Evolutionary conservation across 2,113 vertebrate genomes (phyloP).

Genomic region (Phycodurus eques): DNA sequence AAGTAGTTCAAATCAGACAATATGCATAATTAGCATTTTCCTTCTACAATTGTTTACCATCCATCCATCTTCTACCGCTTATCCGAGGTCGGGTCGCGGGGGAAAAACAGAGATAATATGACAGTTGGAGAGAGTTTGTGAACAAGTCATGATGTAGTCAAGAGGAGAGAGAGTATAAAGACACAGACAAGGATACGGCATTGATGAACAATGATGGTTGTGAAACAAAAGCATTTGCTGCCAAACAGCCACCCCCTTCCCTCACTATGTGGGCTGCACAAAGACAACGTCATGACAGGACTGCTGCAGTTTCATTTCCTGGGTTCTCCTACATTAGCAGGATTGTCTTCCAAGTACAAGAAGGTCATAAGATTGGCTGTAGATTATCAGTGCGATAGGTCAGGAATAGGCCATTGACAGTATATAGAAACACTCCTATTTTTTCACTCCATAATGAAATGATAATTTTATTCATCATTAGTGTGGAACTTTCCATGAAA

Average conservation of each 20-base stretch:
- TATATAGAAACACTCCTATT: background rate
- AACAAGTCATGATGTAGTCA: background rate
- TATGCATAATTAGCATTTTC: too few relatives aligned
- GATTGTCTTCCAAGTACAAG: conserved; percentile 42
- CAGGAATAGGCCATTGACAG: background rate
- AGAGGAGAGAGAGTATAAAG: conserved; percentile 7
- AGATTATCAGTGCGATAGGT: conserved; percentile 23
- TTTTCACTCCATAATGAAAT: background rate
- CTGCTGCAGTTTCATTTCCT: conserved; percentile 16
- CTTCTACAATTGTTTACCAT: too few relatives aligned
- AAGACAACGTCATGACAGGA: background rate
- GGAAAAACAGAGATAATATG: background rate
- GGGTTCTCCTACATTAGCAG: conserved; percentile 50
- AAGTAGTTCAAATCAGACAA: too few relatives aligned
- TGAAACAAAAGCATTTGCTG: conserved; percentile 33
- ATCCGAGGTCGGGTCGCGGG: too few relatives aligned
- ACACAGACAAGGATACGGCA: conserved; percentile 31
- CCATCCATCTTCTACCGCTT: too few relatives aligned
- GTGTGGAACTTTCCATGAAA: conserved; percentile 10
- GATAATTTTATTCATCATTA: conserved; percentile 10
- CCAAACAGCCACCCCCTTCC: conserved; percentile 8
- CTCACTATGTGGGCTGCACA: background rate
- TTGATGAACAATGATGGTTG: conserved; percentile 28
- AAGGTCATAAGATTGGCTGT: conserved; percentile 37
- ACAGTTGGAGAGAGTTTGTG: background rate